Conservation (phyloP, 2,888 invertebrate species). For the Lasiommata megera region DNA sequence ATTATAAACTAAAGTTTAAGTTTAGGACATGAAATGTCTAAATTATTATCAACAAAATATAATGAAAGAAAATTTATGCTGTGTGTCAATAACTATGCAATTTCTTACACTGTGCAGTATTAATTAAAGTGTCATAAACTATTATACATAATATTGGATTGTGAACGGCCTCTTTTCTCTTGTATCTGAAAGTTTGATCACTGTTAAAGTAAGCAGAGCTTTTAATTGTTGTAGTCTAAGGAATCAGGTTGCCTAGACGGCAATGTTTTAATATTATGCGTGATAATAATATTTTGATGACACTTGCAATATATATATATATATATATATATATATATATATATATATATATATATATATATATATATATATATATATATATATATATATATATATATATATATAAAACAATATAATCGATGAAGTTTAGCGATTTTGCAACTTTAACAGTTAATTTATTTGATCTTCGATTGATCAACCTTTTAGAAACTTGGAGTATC, state of each 20-base stretch:
- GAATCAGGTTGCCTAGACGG: too few relatives aligned
- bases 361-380: too few relatives aligned
- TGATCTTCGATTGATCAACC: background rate
- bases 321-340: too few relatives aligned
- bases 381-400: too few relatives aligned
- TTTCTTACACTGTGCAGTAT: conserved; percentile 59
- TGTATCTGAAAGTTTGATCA: background rate
- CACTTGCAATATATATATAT: too few relatives aligned
- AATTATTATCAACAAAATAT: conserved; percentile 31
- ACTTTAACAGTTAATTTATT: too few relatives aligned
- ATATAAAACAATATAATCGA: too few relatives aligned
- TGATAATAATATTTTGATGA: too few relatives aligned
- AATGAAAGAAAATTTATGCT: conserved; percentile 23
- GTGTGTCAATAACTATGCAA: conserved; percentile 35
- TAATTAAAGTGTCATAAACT: conserved; percentile 53
- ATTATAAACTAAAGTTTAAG: conserved; percentile 60
- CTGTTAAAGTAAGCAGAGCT: background rate
- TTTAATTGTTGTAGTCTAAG: too few relatives aligned
- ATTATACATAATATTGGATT: conserved; percentile 29
- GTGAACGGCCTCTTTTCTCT: conserved; percentile 45
- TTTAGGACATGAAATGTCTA: conserved; percentile 74
- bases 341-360: too few relatives aligned
- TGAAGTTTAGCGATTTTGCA: too few relatives aligned
- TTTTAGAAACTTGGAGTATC: background rate
- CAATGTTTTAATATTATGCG: too few relatives aligned